These are phyloP conservation scores for Zosterops hypoxanthus DNA, from an alignment of 2,113 vertebrate species.

Conservation along the genomic window DNA sequence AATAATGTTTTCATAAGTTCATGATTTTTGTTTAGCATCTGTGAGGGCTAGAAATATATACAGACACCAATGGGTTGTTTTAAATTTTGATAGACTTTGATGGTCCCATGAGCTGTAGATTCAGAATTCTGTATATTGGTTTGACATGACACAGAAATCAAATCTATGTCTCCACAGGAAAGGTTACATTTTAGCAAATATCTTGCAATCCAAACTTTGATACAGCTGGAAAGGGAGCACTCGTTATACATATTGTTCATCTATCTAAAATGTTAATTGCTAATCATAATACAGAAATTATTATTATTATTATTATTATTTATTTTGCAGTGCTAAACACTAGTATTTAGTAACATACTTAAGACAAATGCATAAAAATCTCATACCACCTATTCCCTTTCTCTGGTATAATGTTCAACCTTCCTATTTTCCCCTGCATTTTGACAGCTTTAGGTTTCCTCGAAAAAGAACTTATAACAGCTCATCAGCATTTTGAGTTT, in stretches of 20 bases:
- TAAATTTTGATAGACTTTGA: not conserved
- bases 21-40: not conserved
- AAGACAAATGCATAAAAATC: not conserved
- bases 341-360: not conserved
- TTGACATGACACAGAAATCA: not conserved
- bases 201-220: not conserved
- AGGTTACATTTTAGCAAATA: not conserved
- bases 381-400: not conserved
- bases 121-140: not conserved
- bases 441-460: not conserved
- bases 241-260: not conserved
- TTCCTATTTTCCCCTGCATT: not conserved
- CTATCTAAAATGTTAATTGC: not conserved
- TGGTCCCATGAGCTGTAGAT: not conserved
- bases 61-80: not conserved
- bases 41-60: not conserved
- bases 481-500: not conserved
- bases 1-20: too few species aligned
- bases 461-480: not conserved
- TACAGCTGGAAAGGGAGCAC: not conserved
- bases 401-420: not conserved
- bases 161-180: not conserved
- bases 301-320: not conserved
- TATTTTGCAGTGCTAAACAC: not conserved
- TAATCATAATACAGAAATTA: not conserved